These are phyloP conservation scores for Sisyra terminalis DNA, from an alignment of 2,888 invertebrate species.

Conservation along the genomic window DNA sequence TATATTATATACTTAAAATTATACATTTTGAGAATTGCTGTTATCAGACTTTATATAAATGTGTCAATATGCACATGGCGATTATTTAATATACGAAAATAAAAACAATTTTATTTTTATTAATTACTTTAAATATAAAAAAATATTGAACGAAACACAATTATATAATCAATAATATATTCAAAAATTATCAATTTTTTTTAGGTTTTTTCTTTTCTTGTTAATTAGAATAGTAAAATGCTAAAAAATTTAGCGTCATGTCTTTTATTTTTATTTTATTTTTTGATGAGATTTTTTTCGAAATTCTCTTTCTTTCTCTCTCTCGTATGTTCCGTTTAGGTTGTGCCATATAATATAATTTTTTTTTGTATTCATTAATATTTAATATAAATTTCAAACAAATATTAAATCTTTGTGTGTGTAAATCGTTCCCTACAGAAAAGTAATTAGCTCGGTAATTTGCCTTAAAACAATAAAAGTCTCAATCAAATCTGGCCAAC, in stretches of 20 bases:
- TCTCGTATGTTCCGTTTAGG: too few relatives aligned
- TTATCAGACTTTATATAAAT: constrained; percentile 29
- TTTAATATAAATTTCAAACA: too few relatives aligned
- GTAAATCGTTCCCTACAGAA: too few relatives aligned
- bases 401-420: too few relatives aligned
- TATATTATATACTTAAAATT: constrained; percentile 22
- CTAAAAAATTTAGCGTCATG: constrained; percentile 5
- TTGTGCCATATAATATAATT: too few relatives aligned
- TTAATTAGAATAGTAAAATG: too few relatives aligned
- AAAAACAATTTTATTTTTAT: constrained; percentile 6
- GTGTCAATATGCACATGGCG: constrained; percentile 20
- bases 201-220: background rate
- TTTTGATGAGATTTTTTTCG: background rate
- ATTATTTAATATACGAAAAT: constrained; percentile 9
- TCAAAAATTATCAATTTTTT: constrained; percentile 2
- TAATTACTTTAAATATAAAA: constrained; percentile 5
- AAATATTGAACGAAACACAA: constrained; percentile 7
- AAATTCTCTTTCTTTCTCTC: too few relatives aligned
- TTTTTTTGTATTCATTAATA: background rate
- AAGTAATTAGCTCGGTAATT: too few relatives aligned
- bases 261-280: too few relatives aligned
- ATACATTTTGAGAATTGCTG: constrained; percentile 32
- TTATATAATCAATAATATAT: constrained; percentile 1
- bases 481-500: too few relatives aligned
- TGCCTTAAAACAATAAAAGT: too few relatives aligned